Evolutionary conservation across 1,140 invertebrate genomes (phyloP).

Genomic region (Brevipalpus yothersi): DNA sequence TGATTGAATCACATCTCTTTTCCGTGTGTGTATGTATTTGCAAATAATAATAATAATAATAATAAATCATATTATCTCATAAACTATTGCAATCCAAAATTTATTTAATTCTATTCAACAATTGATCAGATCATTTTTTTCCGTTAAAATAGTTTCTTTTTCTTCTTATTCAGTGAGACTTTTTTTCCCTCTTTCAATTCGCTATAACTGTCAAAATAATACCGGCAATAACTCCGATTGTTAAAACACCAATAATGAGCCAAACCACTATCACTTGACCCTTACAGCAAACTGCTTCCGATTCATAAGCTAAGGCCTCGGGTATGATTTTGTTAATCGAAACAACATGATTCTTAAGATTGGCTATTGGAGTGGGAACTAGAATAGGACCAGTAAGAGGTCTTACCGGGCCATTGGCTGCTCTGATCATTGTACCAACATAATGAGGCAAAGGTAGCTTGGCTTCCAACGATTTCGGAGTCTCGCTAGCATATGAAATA

Average conservation of each 20-base stretch:
- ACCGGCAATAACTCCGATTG: conserved; percentile 17
- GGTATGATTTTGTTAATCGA: neutral
- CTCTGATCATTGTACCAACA: neutral
- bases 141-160: too few species aligned
- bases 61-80: too few species aligned
- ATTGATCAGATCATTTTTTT: too few species aligned
- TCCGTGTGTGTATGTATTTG: too few species aligned
- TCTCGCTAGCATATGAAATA: too few species aligned
- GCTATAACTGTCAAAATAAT: conserved; percentile 16
- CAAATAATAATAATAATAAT: too few species aligned
- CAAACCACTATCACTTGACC: conserved; percentile 18
- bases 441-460: neutral
- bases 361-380: neutral
- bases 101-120: too few species aligned
- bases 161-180: too few species aligned
- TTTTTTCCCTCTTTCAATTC: neutral
- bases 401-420: neutral
- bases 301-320: neutral
- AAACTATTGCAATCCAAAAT: too few species aligned
- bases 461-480: neutral
- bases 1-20: too few species aligned
- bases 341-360: neutral
- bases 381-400: neutral
- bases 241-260: conserved; percentile 19
- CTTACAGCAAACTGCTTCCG: conserved; percentile 13